phyloP scores from a whole-genome alignment of 1,140 invertebrate genomes.

The Aphelinus atriplicis region DNA sequence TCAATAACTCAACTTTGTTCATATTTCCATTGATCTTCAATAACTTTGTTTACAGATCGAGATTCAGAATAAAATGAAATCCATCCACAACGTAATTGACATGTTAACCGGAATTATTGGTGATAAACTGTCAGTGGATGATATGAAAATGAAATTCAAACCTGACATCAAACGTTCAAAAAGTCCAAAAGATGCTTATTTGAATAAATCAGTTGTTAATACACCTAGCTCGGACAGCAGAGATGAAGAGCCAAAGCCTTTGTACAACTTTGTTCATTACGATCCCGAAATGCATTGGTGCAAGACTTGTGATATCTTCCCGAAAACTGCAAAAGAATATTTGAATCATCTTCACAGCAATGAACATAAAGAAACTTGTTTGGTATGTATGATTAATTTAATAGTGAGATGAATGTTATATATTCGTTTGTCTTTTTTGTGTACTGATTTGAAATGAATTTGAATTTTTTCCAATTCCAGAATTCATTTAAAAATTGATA shows the following conservation, averaged over 20 bases:
- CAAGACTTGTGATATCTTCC: conserved; percentile 84
- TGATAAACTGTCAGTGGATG: conserved; percentile 69
- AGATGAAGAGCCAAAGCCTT: conserved; percentile 56
- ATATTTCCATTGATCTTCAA: neutral
- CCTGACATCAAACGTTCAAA: conserved; percentile 54
- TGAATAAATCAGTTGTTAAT: conserved; percentile 50
- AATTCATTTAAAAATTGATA: neutral
- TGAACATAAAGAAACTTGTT: conserved; percentile 74
- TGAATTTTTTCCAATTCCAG: neutral
- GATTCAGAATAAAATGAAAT: conserved; percentile 84
- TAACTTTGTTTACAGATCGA: conserved; percentile 71
- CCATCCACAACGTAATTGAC: conserved; percentile 84
- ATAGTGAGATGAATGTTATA: conserved; percentile 9
- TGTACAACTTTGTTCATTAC: conserved; percentile 84
- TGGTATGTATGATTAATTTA: conserved; percentile 59
- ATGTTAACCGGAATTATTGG: conserved; percentile 84
- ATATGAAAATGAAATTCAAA: conserved; percentile 60
- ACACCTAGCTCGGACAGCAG: conserved; percentile 61
- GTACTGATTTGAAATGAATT: neutral
- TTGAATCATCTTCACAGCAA: conserved; percentile 83
- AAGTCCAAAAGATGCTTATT: conserved; percentile 61
- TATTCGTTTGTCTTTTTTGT: conserved; percentile 24
- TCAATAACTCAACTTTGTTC: too few species aligned
- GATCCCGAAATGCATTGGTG: conserved; percentile 92
- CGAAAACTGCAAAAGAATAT: conserved; percentile 85